These are phyloP conservation scores for Cheilosia variabilis DNA, from an alignment of 2,888 invertebrate genomes.

Conservation along the genomic window DNA sequence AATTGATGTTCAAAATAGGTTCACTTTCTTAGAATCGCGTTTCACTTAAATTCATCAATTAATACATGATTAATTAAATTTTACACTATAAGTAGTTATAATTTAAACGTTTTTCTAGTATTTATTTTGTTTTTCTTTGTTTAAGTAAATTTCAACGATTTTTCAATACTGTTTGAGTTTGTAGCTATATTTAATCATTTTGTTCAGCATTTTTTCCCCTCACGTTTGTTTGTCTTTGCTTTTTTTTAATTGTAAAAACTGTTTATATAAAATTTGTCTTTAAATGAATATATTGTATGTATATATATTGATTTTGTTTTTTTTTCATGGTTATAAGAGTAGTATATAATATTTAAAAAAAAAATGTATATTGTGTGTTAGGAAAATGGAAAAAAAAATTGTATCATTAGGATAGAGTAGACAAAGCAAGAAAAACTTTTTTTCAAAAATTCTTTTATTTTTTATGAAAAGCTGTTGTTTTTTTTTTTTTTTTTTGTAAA, in stretches of 20 bases:
- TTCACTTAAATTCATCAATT: constrained; percentile 38
- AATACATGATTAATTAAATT: constrained; percentile 29
- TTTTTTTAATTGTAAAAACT: constrained; percentile 60
- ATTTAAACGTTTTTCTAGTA: constrained; percentile 19
- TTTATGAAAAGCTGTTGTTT: constrained; percentile 58
- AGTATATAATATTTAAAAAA: constrained; percentile 66
- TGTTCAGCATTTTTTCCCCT: constrained; percentile 70
- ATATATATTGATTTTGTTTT: constrained; percentile 55
- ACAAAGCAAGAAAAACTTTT: constrained; percentile 61
- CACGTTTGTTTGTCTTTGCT: constrained; percentile 16
- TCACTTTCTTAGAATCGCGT: constrained; percentile 59
- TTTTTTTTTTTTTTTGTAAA: constrained; percentile 54
- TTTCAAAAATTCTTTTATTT: constrained; percentile 34
- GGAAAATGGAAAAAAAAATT: constrained; percentile 73
- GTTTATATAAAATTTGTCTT: constrained; percentile 72
- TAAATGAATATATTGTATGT: constrained; percentile 62
- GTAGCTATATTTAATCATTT: constrained; percentile 72
- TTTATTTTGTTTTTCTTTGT: constrained; percentile 45
- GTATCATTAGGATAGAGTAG: constrained; percentile 62
- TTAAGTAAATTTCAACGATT: constrained; percentile 56
- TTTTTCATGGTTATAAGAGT: constrained; percentile 64
- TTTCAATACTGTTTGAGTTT: constrained; percentile 75
- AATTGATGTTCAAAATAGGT: constrained; percentile 50
- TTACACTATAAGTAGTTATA: constrained; percentile 34
- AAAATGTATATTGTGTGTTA: constrained; percentile 74